Conservation (phyloP, 2,888 invertebrate genomes). For the Automeris io region DNA sequence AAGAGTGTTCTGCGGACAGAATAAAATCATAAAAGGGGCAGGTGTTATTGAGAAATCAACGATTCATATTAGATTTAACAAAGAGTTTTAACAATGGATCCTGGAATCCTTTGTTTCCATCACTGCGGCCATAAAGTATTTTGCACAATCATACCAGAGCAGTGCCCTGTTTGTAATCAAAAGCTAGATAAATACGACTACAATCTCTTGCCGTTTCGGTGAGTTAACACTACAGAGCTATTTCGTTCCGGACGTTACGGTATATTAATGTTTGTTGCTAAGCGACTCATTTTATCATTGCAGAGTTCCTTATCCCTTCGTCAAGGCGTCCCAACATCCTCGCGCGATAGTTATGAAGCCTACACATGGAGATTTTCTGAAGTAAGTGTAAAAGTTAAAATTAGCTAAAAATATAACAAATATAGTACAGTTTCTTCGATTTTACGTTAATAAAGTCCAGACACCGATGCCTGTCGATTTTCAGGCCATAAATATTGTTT, state of each 20-base stretch:
- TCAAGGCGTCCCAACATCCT: slow-evolving; percentile 86
- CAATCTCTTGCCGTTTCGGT: slow-evolving; percentile 87
- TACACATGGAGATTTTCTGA: slow-evolving; percentile 90
- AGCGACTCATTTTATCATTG: slow-evolving; percentile 43
- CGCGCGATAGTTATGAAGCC: slow-evolving; percentile 92
- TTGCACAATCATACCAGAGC: slow-evolving; percentile 85
- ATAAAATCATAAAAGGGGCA: slow-evolving; percentile 17
- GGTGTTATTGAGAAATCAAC: slow-evolving; percentile 42
- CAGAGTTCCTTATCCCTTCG: slow-evolving; percentile 91
- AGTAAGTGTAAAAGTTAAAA: slow-evolving; percentile 73
- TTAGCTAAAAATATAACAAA: neutral
- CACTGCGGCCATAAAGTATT: slow-evolving; percentile 91
- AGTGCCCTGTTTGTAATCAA: slow-evolving; percentile 86
- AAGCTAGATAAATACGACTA: slow-evolving; percentile 76
- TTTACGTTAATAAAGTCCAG: no score
- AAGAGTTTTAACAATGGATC: slow-evolving; percentile 80
- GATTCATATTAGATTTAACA: slow-evolving; percentile 29
- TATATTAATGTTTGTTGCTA: slow-evolving; percentile 43
- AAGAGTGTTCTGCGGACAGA: slow-evolving; percentile 17
- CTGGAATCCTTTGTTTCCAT: slow-evolving; percentile 92
- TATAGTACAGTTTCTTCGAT: no score
- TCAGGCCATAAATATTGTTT: no score
- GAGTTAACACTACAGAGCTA: slow-evolving; percentile 20
- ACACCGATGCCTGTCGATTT: no score
- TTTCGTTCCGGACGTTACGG: slow-evolving; percentile 1